Evolutionary conservation across 2,888 invertebrate genomes (phyloP), one percentile per base, ranked within the genome.

Genomic region (Drosophila vallismaia): DNA sequence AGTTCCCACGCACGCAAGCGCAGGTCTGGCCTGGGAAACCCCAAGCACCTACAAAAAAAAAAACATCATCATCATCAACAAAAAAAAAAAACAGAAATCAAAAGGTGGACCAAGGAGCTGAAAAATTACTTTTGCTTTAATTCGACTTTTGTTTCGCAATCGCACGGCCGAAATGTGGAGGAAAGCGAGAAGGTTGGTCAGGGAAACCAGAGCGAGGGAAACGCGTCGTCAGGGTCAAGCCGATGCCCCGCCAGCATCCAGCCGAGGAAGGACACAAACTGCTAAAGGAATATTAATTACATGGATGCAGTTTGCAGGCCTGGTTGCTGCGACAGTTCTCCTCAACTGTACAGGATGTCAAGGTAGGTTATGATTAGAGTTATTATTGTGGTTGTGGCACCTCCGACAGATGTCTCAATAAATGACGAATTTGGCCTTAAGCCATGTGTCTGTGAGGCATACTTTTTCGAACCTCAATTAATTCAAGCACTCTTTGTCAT

Each of bases 181-280:
- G 50, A 71, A 71, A 75, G 64, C 58, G 57, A 62, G 48, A 56
- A 55, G 52, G 54, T 54, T 73, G 58, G 75, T 68, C 55, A 75
- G 56, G 71, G 72, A 72, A 74, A 75, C 76, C 76, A 58, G 71
- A 64, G 56, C 70, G 63, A 75, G 64, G 63, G 79, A 80, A 84
- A 77, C 88, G 88, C 77, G 79, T 87, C 88, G 89, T 90, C 89
- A 89, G 90, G 89, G 85, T 77, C 74, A 79, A 63, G 56, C 48
- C 42, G 62, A 69, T 76, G 62, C 28, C 76, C 75, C 52, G 55
- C 46, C 51, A 72, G 38, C 77, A 69, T 49, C 60, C 60, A 53
- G 53, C 56, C 72, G 62, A 55, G 62, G 46, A 38, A 58, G 58
- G 53, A 59, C 57, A 50, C 28, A 49, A 44, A 51, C 62, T 55